Conservation (phyloP, 2,888 invertebrate genomes). For the Chorisops tibialis region DNA sequence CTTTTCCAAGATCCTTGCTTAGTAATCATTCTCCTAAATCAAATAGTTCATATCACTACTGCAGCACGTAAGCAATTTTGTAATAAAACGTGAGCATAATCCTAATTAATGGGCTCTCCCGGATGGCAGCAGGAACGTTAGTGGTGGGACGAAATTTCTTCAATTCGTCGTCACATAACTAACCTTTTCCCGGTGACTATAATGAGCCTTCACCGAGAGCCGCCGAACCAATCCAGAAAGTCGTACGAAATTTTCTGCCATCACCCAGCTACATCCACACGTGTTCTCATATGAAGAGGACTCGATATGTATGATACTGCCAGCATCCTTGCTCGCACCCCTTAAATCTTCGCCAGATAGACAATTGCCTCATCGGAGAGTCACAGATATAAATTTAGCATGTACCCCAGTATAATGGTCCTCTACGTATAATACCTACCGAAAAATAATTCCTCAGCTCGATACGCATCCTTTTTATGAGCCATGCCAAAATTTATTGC, state of each 20-base stretch:
- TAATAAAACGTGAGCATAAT: slow-evolving; percentile 54
- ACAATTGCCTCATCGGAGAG: slow-evolving; percentile 31
- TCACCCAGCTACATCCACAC: too few species aligned
- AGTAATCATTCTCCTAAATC: slow-evolving; percentile 10
- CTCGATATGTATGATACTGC: too few species aligned
- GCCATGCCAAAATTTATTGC: slow-evolving; percentile 42
- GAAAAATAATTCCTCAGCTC: slow-evolving; percentile 35
- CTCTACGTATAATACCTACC: slow-evolving; percentile 32
- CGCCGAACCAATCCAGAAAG: background rate
- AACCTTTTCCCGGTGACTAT: slow-evolving; percentile 18
- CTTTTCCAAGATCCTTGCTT: background rate
- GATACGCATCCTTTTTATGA: slow-evolving; percentile 41
- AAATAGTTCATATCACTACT: slow-evolving; percentile 11
- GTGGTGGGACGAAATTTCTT: background rate
- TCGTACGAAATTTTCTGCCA: too few species aligned
- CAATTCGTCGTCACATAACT: slow-evolving; percentile 19
- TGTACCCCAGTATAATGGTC: slow-evolving; percentile 20
- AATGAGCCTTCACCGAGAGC: slow-evolving; percentile 5
- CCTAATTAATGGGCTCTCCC: slow-evolving; percentile 47
- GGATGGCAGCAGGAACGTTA: background rate
- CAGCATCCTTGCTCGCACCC: too few species aligned
- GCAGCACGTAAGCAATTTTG: slow-evolving; percentile 41
- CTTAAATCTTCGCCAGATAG: slow-evolving; percentile 15
- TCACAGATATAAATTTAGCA: slow-evolving; percentile 32
- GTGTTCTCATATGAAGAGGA: too few species aligned